Base-by-base conservation (phyloP, 2,888 invertebrate genomes). In the Myathropa florea region DNA sequence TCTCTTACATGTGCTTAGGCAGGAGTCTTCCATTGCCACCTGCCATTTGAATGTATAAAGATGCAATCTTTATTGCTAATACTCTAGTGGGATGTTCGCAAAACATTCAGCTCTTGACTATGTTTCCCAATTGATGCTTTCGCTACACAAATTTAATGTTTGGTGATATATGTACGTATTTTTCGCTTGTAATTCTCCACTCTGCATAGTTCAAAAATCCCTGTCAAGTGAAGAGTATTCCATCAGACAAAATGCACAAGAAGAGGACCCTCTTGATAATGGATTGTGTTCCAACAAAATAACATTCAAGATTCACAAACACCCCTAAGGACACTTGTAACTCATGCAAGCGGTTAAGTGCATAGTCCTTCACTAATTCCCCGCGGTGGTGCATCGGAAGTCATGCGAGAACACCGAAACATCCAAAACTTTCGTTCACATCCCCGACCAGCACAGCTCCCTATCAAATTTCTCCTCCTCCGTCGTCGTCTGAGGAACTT, bases 291-390 rank as follows among this genome's bases (percentile, higher is more conserved):
- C 7, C 46, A 18, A 46, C 46, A 18, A 18, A 46, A 18, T 24
- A 63, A 26, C 57, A 39, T 36, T 75, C 26, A 75, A 64, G 73
- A 26, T 64, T 55, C 26, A 57, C 64, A 75, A 57, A 36, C 57
- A 39, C 36, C 33, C 73, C 57, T 3, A 21, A 64, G 57, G 73
- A 64, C 73, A 63, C 33, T 55, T 26, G 18, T n/a, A 24, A 55
- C 26, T 18, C 24, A 46, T 28, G 60, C 39, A 53, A 24, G 24
- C 60, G 26, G 46, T 46, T 63, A 72, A 63, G 63, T 63, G 61
- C 55, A 46, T 46, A 46, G 46, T 18, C 46, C 46, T 36, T 63
- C 39, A 33, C 57, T 57, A 24, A 57, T 24, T 57, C 24, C 23
- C 23, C 24, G 12, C 18, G 24, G 24, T 7, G 12, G 4, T 24